Conservation (phyloP, 53 echinoderm and acorn worm species). For the Holothuria scabra region DNA sequence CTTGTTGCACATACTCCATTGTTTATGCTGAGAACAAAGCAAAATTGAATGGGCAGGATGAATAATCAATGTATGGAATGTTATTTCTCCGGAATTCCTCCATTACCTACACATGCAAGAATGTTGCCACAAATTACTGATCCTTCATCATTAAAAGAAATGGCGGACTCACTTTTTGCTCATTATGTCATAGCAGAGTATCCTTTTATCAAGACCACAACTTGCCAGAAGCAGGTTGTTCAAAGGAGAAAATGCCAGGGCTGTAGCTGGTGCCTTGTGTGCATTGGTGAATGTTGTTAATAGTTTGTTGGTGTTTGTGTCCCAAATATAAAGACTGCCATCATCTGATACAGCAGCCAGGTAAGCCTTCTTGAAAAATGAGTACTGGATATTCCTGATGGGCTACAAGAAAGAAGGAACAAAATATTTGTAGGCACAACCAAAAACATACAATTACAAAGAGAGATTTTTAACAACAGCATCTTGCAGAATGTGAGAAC, state of each 20-base stretch:
- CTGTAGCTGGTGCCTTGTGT: conserved; percentile 87
- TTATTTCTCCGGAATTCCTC: no score
- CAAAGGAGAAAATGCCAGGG: conserved; percentile 86
- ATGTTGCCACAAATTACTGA: no score
- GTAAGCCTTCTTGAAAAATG: conserved; percentile 87
- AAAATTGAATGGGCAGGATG: no score
- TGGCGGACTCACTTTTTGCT: conserved; percentile 66
- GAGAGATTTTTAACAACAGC: no score
- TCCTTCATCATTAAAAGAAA: background rate
- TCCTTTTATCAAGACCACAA: conserved; percentile 88
- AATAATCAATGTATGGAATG: no score
- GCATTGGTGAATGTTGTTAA: conserved; percentile 71
- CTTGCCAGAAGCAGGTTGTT: conserved; percentile 90
- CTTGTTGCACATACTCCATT: no score
- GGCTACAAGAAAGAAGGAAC: conserved; percentile 54
- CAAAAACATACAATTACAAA: no score
- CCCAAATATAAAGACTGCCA: conserved; percentile 88
- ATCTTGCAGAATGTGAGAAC: no score
- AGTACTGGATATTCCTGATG: conserved; percentile 84
- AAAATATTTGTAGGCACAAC: background rate
- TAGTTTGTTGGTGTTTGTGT: conserved; percentile 81
- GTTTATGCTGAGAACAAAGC: no score
- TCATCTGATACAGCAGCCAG: conserved; percentile 93
- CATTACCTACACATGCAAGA: no score
- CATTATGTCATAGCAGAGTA: conserved; percentile 89